phyloP scores from a whole-genome alignment of 2,888 invertebrate species.

The Trachelus troglodyta region DNA sequence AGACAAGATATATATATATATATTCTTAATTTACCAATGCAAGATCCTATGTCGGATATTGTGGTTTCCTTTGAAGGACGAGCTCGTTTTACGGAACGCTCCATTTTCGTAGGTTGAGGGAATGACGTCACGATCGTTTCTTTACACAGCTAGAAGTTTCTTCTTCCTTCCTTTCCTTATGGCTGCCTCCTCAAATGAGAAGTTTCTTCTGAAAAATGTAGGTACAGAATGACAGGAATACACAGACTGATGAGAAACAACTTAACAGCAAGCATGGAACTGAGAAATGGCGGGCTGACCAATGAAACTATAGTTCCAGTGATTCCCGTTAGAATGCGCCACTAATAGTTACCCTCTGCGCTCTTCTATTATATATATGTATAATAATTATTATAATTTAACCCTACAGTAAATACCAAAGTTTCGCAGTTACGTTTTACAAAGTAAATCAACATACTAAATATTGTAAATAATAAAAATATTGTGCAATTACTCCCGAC shows the following conservation, averaged over 20 bases:
- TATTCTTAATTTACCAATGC: conserved; percentile 39
- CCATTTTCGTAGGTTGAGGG: conserved; percentile 26
- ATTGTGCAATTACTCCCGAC: background rate
- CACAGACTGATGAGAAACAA: background rate
- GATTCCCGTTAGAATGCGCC: background rate
- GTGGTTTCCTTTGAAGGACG: conserved; percentile 37
- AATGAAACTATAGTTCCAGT: background rate
- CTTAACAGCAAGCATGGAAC: background rate
- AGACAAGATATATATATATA: background rate
- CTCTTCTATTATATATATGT: background rate
- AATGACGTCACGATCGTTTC: background rate
- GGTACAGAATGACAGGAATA: background rate
- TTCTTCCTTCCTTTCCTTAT: background rate
- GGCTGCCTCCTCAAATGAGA: too few species aligned
- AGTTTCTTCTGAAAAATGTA: background rate
- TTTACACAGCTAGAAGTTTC: background rate
- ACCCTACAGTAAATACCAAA: background rate
- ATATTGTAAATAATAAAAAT: background rate
- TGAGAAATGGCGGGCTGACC: background rate
- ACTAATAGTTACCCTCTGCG: background rate
- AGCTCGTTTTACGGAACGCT: conserved; percentile 35
- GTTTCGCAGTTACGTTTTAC: background rate
- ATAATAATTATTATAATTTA: background rate
- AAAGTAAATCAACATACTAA: background rate
- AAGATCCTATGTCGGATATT: conserved; percentile 42